phyloP scores from a whole-genome alignment of 1,140 invertebrate species.

The Caenorhabditis inopinata region DNA sequence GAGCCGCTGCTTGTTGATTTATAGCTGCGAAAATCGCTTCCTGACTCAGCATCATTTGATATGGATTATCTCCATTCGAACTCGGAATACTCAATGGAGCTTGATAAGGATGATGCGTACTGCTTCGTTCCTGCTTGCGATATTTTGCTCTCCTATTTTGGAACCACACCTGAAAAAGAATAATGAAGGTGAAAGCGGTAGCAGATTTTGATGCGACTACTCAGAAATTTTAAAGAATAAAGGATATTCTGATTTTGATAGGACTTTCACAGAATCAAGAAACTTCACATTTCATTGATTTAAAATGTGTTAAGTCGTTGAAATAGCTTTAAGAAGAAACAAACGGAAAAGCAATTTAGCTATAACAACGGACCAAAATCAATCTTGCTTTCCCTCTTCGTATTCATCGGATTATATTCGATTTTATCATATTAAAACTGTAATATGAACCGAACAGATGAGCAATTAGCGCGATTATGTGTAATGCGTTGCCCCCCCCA shows the following conservation, averaged over 20 bases:
- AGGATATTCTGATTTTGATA: too few relatives aligned
- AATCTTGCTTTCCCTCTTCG: too few relatives aligned
- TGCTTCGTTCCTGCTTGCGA: slow-evolving; percentile 77
- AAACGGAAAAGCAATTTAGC: too few relatives aligned
- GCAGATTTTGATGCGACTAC: neutral
- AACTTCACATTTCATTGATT: too few relatives aligned
- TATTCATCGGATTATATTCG: neutral
- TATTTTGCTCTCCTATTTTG: slow-evolving; percentile 89
- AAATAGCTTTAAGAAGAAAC: too few relatives aligned
- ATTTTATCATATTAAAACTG: neutral
- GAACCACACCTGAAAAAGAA: slow-evolving; percentile 78
- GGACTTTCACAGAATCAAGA: too few relatives aligned
- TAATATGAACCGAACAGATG: neutral
- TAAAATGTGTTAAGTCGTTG: too few relatives aligned
- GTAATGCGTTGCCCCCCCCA: neutral
- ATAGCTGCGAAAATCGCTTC: slow-evolving; percentile 21
- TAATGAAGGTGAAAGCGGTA: neutral
- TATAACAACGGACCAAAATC: too few relatives aligned
- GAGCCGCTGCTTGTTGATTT: slow-evolving; percentile 18
- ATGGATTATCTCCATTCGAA: slow-evolving; percentile 32
- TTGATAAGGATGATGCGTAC: slow-evolving; percentile 44
- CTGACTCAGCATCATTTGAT: slow-evolving; percentile 30
- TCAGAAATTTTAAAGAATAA: neutral
- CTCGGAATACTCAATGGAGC: slow-evolving; percentile 30
- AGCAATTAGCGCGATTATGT: neutral